Evolutionary conservation across 1,140 invertebrate genomes (phyloP).

Genomic region (Aphaenogaster rudis): DNA sequence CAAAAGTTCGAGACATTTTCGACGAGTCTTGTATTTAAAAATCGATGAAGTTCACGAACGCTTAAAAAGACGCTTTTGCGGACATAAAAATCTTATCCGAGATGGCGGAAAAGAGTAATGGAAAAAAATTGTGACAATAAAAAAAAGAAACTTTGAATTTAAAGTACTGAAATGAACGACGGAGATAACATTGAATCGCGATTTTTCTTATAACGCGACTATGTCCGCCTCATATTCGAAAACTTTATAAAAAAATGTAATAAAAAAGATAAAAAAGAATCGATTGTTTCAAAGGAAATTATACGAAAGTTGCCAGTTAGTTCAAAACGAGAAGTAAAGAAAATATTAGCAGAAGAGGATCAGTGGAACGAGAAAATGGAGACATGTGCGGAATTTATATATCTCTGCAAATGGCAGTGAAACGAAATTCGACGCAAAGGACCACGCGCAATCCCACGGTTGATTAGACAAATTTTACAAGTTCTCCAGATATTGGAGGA

Average conservation of each 20-base stretch:
- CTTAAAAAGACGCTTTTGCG: conserved; percentile 7
- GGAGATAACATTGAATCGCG: neutral
- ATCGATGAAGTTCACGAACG: conserved; percentile 30
- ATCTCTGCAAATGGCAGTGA: neutral
- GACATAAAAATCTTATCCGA: conserved; percentile 23
- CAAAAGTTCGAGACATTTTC: conserved; percentile 47
- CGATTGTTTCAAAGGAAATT: neutral
- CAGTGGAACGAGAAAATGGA: neutral
- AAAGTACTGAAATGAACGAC: neutral
- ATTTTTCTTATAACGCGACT: conserved; percentile 12
- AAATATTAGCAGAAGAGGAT: neutral
- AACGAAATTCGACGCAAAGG: conserved; percentile 35
- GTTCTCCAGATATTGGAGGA: conserved; percentile 73
- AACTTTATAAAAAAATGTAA: neutral
- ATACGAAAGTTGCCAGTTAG: neutral
- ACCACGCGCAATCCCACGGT: conserved; percentile 76
- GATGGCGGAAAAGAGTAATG: neutral
- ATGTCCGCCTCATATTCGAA: neutral
- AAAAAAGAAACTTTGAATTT: neutral
- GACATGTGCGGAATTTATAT: neutral
- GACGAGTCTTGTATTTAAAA: conserved; percentile 11
- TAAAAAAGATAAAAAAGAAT: neutral
- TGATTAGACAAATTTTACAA: conserved; percentile 81
- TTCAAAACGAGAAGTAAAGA: neutral
- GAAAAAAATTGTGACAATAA: conserved; percentile 2